Evolutionary conservation across 2,888 invertebrate genomes (phyloP).

Genomic region (Calliopum simillimum): DNA sequence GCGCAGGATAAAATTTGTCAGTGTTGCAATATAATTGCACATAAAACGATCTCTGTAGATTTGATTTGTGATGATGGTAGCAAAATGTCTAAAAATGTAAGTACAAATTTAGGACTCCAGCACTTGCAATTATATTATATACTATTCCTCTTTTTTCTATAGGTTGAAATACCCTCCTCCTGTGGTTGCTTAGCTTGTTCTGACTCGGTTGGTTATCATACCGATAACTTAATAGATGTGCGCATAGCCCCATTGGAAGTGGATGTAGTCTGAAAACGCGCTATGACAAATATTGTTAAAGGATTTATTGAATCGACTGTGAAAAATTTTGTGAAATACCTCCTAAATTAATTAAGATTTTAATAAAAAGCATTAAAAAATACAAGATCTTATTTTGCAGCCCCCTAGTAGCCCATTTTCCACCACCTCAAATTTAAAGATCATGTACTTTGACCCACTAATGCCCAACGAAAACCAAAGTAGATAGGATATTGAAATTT

Average conservation of each 20-base stretch:
- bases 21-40: conserved; percentile 70
- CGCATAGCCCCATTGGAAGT: conserved; percentile 36
- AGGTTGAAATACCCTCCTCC: conserved; percentile 60
- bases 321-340: too few species aligned
- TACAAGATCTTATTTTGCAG: too few species aligned
- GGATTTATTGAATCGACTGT: too few species aligned
- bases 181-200: conserved; percentile 59
- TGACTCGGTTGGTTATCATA: conserved; percentile 47
- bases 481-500: too few species aligned
- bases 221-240: conserved; percentile 46
- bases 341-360: too few species aligned
- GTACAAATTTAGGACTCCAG: not conserved
- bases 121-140: not conserved
- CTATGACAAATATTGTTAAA: too few species aligned
- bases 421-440: too few species aligned
- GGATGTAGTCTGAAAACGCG: too few species aligned
- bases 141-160: not conserved
- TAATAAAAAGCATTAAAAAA: too few species aligned
- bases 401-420: too few species aligned
- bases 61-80: conserved; percentile 69
- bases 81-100: conserved; percentile 49
- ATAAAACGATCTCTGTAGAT: conserved; percentile 56
- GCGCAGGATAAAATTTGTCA: conserved; percentile 72
- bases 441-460: too few species aligned
- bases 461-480: too few species aligned